phyloP scores from a whole-genome alignment of 2,888 invertebrate species.

The Watsonalla binaria region DNA sequence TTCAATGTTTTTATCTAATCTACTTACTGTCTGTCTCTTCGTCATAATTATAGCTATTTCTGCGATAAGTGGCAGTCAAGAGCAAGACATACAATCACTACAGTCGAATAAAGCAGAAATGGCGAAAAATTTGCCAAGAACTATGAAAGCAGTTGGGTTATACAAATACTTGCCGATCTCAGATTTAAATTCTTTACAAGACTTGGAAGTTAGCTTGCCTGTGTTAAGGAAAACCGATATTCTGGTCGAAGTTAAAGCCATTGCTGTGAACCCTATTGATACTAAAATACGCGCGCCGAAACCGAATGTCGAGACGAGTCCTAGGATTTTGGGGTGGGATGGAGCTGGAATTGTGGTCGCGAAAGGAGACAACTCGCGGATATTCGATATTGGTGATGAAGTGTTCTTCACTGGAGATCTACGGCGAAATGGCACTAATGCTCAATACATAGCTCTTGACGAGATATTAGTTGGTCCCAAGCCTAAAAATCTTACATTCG shows the following conservation, averaged over 20 bases:
- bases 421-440: conserved; percentile 55
- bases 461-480: conserved; percentile 53
- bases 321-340: conserved; percentile 63
- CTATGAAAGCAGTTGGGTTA: conserved; percentile 64
- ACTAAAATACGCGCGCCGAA: conserved; percentile 60
- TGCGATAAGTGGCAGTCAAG: not conserved
- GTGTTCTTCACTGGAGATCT: conserved; percentile 61
- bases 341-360: conserved; percentile 58
- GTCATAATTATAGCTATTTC: not conserved
- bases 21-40: not conserved
- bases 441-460: conserved; percentile 56
- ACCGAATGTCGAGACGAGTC: conserved; percentile 39
- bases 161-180: conserved; percentile 64
- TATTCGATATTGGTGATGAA: conserved; percentile 56
- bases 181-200: conserved; percentile 52
- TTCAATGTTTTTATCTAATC: not conserved
- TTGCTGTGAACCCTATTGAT: conserved; percentile 62
- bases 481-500: conserved; percentile 57
- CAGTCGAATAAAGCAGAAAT: conserved; percentile 6
- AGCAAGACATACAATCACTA: not conserved
- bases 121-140: conserved; percentile 44
- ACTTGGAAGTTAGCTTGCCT: conserved; percentile 56
- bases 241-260: conserved; percentile 62
- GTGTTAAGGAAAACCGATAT: conserved; percentile 43
- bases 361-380: conserved; percentile 42